Evolutionary conservation across 2,113 vertebrate species (phyloP), one percentile per base, ranked within the genome.

Genomic region (Phycodurus eques): DNA sequence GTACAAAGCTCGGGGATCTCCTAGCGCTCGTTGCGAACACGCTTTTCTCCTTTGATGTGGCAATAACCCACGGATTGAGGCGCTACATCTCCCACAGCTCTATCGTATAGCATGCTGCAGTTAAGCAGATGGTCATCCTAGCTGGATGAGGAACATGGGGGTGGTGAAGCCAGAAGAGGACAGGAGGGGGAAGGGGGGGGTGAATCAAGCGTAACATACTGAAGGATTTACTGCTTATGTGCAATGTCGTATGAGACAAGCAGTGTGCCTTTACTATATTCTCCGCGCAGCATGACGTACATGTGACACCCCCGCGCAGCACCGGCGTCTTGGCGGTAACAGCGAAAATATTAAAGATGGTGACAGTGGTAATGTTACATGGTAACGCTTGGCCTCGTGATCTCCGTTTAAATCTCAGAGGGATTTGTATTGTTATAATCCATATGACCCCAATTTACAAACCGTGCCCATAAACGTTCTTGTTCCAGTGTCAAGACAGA

Each of bases 101-200:
- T 13, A 65, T 64, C 39, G 2, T 14, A 53, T 72, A 69, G 69
- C 75, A 80, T 80, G 79, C 65, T 69, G 73, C 2, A 1, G 74
- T 70, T 17, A 2, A 79, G 80, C 84, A 82, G 83, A 88, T 82
- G 82, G 83, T 76, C 79, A 72, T 57, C 61, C 72, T 64, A 67
- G 53, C 47, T 80, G 68, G 56, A 54, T 63, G 70, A 72, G 77
- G 71, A 64, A 67, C 77, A 60, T 19, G 65, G 62, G 76, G 71
- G 44, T 31, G 53, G 70, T 33, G 70, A 74, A 59, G 67, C 20
- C 12, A 11, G 66, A 68, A 67, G 54, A 73, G 31, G 73, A 77
- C 67, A 57, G 53, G 63, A 54, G 70, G 77, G 61, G 65, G 71
- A 74, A 72, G 27, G 73, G 75, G 75, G 75, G 75, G 7, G 44